phyloP scores from a whole-genome alignment of 2,113 vertebrate genomes.

The Semicossyphus pulcher region DNA sequence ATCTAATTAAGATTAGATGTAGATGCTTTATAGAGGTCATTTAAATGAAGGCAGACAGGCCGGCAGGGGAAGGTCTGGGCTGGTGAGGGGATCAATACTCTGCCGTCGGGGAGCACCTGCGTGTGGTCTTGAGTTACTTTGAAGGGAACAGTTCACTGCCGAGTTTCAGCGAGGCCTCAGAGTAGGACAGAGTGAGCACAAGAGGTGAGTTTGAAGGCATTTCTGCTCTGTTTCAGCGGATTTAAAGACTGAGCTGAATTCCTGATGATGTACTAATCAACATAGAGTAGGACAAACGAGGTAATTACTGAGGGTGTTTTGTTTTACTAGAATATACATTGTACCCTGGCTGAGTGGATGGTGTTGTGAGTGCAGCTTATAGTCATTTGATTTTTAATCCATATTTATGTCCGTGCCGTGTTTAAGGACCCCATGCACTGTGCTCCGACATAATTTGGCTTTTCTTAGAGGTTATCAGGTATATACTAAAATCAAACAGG shows the following conservation, averaged over 20 bases:
- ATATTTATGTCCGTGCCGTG: background rate
- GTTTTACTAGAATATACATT: no score
- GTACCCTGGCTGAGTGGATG: no score
- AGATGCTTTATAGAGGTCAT: slow-evolving; percentile 78
- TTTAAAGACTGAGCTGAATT: slow-evolving; percentile 20
- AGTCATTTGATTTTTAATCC: background rate
- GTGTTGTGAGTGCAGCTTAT: no score
- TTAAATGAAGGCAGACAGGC: slow-evolving; percentile 70
- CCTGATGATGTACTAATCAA: slow-evolving; percentile 6
- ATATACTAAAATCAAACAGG: background rate
- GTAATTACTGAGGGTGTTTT: no score
- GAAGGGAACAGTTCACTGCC: slow-evolving; percentile 28
- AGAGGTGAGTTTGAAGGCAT: background rate
- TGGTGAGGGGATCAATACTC: slow-evolving; percentile 67
- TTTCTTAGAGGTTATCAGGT: background rate
- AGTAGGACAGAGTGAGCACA: slow-evolving; percentile 38
- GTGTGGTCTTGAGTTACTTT: slow-evolving; percentile 33
- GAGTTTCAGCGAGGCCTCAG: slow-evolving; percentile 34
- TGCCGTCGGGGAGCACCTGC: slow-evolving; percentile 48
- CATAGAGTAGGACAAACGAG: no score
- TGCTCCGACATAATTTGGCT: background rate
- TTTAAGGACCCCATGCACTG: background rate
- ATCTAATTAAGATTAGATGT: slow-evolving; percentile 84
- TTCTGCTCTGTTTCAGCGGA: slow-evolving; percentile 1
- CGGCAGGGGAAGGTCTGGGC: slow-evolving; percentile 47